Percentiles rank a stretch among this genome's conserved stretches.
These are phyloP conservation scores for Caenorhabditis macrosperma DNA, from an alignment of 2,888 invertebrate genomes.

Conservation along the genomic window DNA sequence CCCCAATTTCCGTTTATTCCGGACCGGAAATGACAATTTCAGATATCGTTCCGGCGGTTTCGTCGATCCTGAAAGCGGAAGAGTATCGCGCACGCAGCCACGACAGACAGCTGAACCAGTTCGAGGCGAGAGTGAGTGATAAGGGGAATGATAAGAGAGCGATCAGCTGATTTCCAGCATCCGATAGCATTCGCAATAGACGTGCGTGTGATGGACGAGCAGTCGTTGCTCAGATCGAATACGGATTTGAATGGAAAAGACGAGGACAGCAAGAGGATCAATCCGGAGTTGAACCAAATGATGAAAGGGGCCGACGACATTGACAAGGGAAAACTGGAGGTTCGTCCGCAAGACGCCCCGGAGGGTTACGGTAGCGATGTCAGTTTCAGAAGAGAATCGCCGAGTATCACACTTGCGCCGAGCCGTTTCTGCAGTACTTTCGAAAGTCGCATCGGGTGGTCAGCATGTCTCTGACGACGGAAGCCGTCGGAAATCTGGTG, in stretches of 20 bases:
- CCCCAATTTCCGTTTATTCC: constrained; percentile 28
- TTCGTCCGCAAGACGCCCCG: neutral
- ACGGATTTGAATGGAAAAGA: constrained; percentile 12
- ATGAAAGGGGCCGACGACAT: constrained; percentile 77
- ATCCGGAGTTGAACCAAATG: constrained; percentile 71
- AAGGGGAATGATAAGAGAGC: neutral
- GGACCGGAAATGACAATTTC: constrained; percentile 21
- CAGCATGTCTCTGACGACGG: constrained; percentile 35
- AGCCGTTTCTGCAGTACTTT: constrained; percentile 77
- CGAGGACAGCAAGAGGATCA: constrained; percentile 23
- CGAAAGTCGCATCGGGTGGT: constrained; percentile 71
- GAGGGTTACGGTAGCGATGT: neutral
- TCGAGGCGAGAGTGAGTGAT: constrained; percentile 65
- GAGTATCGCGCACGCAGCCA: constrained; percentile 50
- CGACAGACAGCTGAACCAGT: constrained; percentile 54
- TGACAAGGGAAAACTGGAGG: constrained; percentile 77
- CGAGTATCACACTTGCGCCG: constrained; percentile 73
- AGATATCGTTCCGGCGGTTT: constrained; percentile 66
- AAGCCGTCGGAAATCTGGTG: constrained; percentile 55
- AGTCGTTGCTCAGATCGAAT: constrained; percentile 31
- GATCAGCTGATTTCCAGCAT: constrained; percentile 62
- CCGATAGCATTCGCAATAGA: constrained; percentile 73
- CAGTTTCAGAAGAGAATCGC: constrained; percentile 74
- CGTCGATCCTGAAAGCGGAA: constrained; percentile 62
- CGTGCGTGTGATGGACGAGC: constrained; percentile 69